Base-by-base conservation (phyloP, 2,888 invertebrate species). In the Plemyria rubiginata region DNA sequence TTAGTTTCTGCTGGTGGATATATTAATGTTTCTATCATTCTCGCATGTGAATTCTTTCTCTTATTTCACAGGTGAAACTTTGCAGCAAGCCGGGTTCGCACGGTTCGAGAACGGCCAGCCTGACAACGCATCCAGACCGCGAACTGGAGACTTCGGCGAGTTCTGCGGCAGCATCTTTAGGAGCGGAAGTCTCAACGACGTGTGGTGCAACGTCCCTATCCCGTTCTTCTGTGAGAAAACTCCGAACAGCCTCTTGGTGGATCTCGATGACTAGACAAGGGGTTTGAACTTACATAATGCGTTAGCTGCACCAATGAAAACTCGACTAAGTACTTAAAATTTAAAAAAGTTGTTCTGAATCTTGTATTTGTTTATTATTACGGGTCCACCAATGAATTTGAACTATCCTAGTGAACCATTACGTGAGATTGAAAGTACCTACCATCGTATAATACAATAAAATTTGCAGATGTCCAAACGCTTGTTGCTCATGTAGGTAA, bases 11-110 rank as follows among this genome's bases (percentile, higher is more conserved):
- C 22, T 22, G 22, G 22, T 22, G 22, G 22, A 22, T 3, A 3
- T 22, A 22, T 2, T 2, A 22, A 22, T 22, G 22, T 22, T 22
- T 22, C 22, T 22, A 22, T n/a, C 29, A 29, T 32, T 32, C 5
- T 38, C 36, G 36, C 41, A 13, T 6, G 41, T n/a, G n/a, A 41
- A 1, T 41, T 13, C 8, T 45, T 15, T 12, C 6, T 36, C 45
- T 36, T 45, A 12, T 5, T 60, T 16, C 69, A 2, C 65, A 87
- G 87, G 85, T 11, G 66, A 80, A 41, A 74, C 77, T 0, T 60
- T 86, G 0, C 13, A 55, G 1, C 69, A 75, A 13, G 84, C 84
- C 0, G 86, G 86, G 0, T 87, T 77, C 54, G 55, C 59, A 36
- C 74, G 72, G 29, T 87, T 82, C 71, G 53, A 67, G 0, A 50